Percentiles rank a stretch among this genome's conserved stretches.
phyloP scores from a whole-genome alignment of 2,888 invertebrate genomes.

The Acanthopleura granulata region DNA sequence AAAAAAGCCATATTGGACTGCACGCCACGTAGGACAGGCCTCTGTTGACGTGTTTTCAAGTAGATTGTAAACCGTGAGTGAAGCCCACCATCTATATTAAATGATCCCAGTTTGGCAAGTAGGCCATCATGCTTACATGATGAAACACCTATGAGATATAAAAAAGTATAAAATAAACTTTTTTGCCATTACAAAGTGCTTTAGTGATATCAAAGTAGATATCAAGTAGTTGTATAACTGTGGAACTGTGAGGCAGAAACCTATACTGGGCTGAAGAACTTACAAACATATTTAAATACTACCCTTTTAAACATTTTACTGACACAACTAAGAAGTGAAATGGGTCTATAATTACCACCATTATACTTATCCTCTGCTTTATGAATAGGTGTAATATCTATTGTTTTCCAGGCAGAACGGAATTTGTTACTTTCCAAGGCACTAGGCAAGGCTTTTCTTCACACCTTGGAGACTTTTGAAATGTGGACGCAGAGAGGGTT shows the following conservation, averaged over 20 bases:
- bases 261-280: background rate
- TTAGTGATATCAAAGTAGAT: background rate
- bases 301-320: background rate
- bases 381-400: no score
- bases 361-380: no score
- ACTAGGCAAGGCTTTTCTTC: no score
- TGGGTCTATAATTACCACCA: background rate
- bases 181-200: background rate
- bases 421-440: no score
- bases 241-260: background rate
- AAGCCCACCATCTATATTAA: background rate
- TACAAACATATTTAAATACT: background rate
- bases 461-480: no score
- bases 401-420: no score
- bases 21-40: background rate
- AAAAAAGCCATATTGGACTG: background rate
- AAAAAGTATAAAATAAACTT: background rate
- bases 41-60: background rate
- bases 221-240: background rate
- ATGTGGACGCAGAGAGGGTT: no score
- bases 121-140: background rate
- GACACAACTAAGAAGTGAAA: background rate
- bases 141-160: background rate
- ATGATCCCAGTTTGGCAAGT: background rate
- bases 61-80: background rate